Percentiles rank a stretch among this genome's conserved stretches.
Conservation (phyloP, 2,113 vertebrate species). For the Electrona antarctica region DNA sequence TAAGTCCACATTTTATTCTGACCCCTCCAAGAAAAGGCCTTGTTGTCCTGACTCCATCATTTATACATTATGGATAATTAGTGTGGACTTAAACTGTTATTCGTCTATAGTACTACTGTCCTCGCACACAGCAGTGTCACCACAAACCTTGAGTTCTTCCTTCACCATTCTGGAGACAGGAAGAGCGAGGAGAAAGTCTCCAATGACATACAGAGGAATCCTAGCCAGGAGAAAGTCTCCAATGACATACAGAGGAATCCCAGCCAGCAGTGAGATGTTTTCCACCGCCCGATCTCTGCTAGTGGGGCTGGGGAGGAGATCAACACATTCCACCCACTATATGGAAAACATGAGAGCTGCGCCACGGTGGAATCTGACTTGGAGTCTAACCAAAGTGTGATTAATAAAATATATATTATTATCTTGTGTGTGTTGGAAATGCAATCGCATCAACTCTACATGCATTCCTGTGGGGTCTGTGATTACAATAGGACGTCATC, state of each 20-base stretch:
- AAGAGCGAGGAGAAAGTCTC: conserved; percentile 24
- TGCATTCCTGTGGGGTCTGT: conserved; percentile 47
- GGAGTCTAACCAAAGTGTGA: conserved; percentile 42
- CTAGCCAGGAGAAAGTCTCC: conserved; percentile 1
- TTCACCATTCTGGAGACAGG: conserved; percentile 13
- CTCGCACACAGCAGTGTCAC: neutral
- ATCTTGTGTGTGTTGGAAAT: conserved; percentile 17
- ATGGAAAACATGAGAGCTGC: conserved; percentile 42
- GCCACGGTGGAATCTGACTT: conserved; percentile 25
- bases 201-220: conserved; percentile 9
- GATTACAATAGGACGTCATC: conserved; percentile 22
- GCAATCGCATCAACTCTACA: conserved; percentile 23
- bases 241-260: conserved; percentile 6
- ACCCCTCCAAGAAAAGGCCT: too few species aligned
- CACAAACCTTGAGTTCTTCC: conserved; percentile 4
- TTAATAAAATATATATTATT: conserved; percentile 52
- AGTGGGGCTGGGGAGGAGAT: conserved; percentile 29
- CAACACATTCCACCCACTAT: conserved; percentile 34
- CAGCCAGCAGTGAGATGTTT: conserved; percentile 12
- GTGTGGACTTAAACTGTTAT: too few species aligned
- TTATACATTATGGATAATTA: too few species aligned
- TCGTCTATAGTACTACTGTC: neutral
- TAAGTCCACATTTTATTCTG: too few species aligned
- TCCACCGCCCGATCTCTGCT: conserved; percentile 14
- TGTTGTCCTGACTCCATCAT: too few species aligned